These are phyloP conservation scores for Aphelocoma californica DNA, from an alignment of 2,797 vertebrate genomes.

Conservation along the genomic window DNA sequence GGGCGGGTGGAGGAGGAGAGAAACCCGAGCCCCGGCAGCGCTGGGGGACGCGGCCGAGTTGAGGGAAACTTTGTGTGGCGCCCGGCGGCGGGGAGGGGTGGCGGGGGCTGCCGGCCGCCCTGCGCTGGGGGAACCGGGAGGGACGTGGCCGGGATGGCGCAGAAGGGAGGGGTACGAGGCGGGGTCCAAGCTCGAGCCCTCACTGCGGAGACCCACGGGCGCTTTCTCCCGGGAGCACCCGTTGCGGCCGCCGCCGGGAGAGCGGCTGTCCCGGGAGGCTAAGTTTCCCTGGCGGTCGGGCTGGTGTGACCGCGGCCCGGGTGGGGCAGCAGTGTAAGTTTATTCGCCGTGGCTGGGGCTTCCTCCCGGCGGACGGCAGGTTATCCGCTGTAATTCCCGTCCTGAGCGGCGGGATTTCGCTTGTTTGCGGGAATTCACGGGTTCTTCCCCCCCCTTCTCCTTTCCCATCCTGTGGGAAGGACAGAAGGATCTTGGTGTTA, in stretches of 20 bases:
- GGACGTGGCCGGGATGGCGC: background rate
- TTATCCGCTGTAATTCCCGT: background rate
- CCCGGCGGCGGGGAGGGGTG: background rate
- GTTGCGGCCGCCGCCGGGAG: background rate
- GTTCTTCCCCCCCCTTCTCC: too few species aligned
- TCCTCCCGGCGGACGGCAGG: background rate
- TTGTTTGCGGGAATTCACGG: background rate
- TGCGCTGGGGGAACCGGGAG: background rate
- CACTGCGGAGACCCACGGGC: background rate
- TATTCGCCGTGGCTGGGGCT: background rate
- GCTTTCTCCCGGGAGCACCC: too few species aligned
- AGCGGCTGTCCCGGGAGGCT: background rate
- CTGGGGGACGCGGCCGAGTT: constrained; percentile 16
- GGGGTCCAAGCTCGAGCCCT: background rate
- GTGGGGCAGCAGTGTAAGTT: background rate
- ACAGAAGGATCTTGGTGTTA: background rate
- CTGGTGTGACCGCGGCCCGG: background rate
- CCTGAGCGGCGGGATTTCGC: background rate
- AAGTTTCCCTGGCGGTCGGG: background rate
- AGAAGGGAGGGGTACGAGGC: background rate
- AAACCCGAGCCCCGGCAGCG: background rate
- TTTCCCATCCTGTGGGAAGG: background rate
- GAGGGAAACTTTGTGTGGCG: constrained; percentile 37
- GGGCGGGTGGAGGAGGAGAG: background rate
- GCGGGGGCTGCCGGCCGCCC: background rate